Base-by-base conservation (phyloP, 2,113 vertebrate genomes). In the Ia io region DNA sequence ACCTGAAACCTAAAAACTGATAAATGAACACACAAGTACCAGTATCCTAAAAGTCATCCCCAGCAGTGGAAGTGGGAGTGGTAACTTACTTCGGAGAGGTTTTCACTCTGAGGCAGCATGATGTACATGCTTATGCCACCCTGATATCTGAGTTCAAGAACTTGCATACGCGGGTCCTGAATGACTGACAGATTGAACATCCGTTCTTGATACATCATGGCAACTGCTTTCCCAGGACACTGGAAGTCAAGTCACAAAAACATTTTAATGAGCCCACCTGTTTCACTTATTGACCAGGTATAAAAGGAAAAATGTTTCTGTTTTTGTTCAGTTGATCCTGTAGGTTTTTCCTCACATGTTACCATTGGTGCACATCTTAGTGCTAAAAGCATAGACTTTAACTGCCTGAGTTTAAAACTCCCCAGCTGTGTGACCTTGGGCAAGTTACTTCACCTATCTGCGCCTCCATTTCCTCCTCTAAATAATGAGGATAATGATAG, bases 51-150 rank as follows among this genome's bases (percentile, higher is more conserved):
- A 73, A 9, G 32, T n/a, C 6, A 5, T 30, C 14, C 40, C 40
- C 69, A 44, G 1, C 0, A 37, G n/a, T 22, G 63, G 53, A 22
- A 63, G n/a, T n/a, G 42, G 22, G 32, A 11, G 40, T 3, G 1
- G 12, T 11, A 2, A 89, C 94, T 96, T 95, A 98, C 98, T 25
- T 97, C 80, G 2, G 78, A 76, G 0, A 97, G 12, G 0, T 98
- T 67, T 67, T n/a, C 98, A 0, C 89, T 56, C 28, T 70, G 90
- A 1, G 99, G 99, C 6, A 99, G 97, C 87, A 99, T 94, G 80
- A 99, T 97, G 47, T 98, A 97, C 99, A 99, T 99, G 97, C 98
- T 99, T 37, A 99, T 97, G 25, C 98, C 98, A 1, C 98, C 98
- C 17, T 94, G 85, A 91, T 99, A 99, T 3, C 97, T 98, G 90